These are phyloP conservation scores for Blennius ocellaris DNA, from an alignment of 2,113 vertebrate genomes.

Conservation along the genomic window DNA sequence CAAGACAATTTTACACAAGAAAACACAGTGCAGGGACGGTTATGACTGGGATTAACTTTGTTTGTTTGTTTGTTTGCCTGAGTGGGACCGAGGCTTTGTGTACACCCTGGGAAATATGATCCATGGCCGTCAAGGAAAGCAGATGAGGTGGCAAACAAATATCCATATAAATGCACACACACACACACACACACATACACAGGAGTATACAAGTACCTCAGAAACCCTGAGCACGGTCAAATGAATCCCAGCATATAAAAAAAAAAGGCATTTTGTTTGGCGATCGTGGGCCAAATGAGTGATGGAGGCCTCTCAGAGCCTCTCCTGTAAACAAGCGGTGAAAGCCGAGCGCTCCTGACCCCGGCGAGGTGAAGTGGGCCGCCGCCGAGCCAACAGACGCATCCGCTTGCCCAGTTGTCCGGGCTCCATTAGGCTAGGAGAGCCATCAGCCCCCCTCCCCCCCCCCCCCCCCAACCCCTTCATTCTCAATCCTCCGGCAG, in stretches of 20 bases:
- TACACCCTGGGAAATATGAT: conserved; percentile 40
- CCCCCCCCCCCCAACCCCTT: too few species aligned
- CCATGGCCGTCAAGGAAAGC: conserved; percentile 36
- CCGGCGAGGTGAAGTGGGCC: conserved; percentile 35
- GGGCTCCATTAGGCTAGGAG: conserved; percentile 63
- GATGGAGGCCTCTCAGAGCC: conserved; percentile 5
- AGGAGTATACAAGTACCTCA: not conserved
- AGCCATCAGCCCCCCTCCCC: too few species aligned
- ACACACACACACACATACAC: not conserved
- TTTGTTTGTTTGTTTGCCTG: conserved; percentile 43
- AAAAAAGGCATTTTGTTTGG: conserved; percentile 23
- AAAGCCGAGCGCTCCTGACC: conserved; percentile 27
- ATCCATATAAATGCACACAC: conserved; percentile 9
- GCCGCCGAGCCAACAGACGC: conserved; percentile 29
- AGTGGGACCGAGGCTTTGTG: conserved; percentile 42
- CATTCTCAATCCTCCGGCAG: conserved; percentile 54
- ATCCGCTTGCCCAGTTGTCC: conserved; percentile 60
- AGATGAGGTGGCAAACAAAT: conserved; percentile 49
- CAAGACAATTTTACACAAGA: conserved; percentile 31
- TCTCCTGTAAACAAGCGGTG: not conserved
- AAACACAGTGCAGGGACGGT: conserved; percentile 21
- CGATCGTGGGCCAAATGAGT: conserved; percentile 21
- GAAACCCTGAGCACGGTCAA: conserved; percentile 1
- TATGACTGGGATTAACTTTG: conserved; percentile 35
- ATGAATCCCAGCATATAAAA: conserved; percentile 6